A percentile compares a stretch with the other conserved stretches of the same genome.
Evolutionary conservation across 2,113 vertebrate genomes (phyloP).

Genomic region (Plotosus lineatus): DNA sequence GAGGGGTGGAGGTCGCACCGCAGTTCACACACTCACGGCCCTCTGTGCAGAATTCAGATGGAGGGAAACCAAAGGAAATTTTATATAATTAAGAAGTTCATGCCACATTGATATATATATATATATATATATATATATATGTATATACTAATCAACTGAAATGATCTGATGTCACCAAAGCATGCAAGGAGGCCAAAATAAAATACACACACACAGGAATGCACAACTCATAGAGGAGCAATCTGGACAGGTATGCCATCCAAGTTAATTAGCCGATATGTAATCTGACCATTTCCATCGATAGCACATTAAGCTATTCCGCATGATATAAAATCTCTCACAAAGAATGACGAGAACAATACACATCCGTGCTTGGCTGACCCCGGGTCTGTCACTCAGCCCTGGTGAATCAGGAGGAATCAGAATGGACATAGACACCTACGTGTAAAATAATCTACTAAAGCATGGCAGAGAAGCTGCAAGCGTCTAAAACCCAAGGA

Average conservation of each 20-base stretch:
- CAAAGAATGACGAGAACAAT: constrained; percentile 36
- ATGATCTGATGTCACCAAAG: neutral
- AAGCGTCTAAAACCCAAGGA: constrained; percentile 65
- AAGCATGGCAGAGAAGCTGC: constrained; percentile 58
- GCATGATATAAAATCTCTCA: constrained; percentile 44
- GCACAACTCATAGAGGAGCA: constrained; percentile 23
- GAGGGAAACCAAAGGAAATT: constrained; percentile 60
- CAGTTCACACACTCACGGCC: constrained; percentile 99
- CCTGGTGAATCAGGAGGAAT: constrained; percentile 35
- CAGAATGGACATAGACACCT: constrained; percentile 66
- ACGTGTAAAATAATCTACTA: constrained; percentile 66
- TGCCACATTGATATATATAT: neutral
- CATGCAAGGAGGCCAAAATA: neutral
- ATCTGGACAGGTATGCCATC: constrained; percentile 25
- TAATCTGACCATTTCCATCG: constrained; percentile 33
- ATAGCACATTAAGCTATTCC: constrained; percentile 36
- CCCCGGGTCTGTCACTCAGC: constrained; percentile 42
- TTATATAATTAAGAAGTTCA: constrained; percentile 81
- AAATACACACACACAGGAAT: neutral
- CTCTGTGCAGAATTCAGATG: constrained; percentile 85
- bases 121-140: no score
- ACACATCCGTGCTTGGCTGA: constrained; percentile 43
- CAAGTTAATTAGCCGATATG: constrained; percentile 47
- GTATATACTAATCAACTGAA: constrained; percentile 1
- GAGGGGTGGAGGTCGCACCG: constrained; percentile 95